Conservation (phyloP, 2,888 invertebrate genomes). For the Polietes domitor region DNA sequence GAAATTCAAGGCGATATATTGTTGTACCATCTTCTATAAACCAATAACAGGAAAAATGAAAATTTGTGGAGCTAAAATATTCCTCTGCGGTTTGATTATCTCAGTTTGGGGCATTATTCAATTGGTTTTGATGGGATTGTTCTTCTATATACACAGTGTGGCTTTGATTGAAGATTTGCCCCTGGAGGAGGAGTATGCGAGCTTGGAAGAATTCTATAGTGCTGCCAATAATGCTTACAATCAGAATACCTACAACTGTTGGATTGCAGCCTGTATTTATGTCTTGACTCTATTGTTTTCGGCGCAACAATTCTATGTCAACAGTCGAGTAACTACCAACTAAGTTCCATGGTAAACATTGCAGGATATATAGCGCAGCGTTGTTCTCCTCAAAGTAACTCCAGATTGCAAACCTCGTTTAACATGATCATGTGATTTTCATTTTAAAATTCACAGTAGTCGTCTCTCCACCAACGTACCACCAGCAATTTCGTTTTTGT, state of each 20-base stretch:
- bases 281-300: constrained; percentile 92
- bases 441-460: too few relatives aligned
- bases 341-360: constrained; percentile 72
- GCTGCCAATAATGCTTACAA: constrained; percentile 87
- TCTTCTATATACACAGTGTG: constrained; percentile 92
- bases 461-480: constrained; percentile 12
- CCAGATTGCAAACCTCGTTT: constrained; percentile 9
- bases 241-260: constrained; percentile 95
- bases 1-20: constrained; percentile 61
- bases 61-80: constrained; percentile 95
- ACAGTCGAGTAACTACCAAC: constrained; percentile 86
- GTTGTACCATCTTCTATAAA: constrained; percentile 24
- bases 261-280: constrained; percentile 96
- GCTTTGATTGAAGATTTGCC: constrained; percentile 95
- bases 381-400: constrained; percentile 15
- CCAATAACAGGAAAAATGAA: constrained; percentile 82
- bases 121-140: constrained; percentile 95
- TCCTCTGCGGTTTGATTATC: constrained; percentile 93
- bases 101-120: constrained; percentile 98
- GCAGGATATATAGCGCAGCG: constrained; percentile 27
- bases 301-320: constrained; percentile 94
- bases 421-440: constrained; percentile 29
- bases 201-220: constrained; percentile 85
- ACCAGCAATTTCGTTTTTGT: constrained; percentile 27
- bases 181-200: constrained; percentile 82